Evolutionary conservation across 2,797 vertebrate genomes (phyloP), one percentile per base, ranked within the genome.

Genomic region (Sitta carolinensis): DNA sequence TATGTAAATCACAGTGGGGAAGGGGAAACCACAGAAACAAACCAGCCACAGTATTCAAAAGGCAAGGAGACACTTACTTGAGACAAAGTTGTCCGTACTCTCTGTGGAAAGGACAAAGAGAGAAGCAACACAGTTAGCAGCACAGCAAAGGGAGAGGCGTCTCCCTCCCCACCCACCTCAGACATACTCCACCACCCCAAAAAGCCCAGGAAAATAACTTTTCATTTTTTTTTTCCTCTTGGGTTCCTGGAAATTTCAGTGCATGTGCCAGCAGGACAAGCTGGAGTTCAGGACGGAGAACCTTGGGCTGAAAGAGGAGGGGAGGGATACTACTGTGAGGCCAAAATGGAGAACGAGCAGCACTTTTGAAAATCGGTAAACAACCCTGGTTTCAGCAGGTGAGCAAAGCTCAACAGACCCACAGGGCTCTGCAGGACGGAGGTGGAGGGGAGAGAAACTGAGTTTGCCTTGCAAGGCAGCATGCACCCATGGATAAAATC

Each of bases 71-170:
- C 62, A 98, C 98, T 98, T 98, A 98, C 98, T 97, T 94, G 98
- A 98, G 72, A 98, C 97, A 93, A 98, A 98, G 96, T 97, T 98
- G 89, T 98, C 98, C 4, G 98, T 97, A 96, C 97, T 98, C 89
- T 98, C 98, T 98, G 98, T 21, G 91, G 91, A 87, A 97, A 90
- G 79, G 93, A 97, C 61, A 97, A 95, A 97, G 78, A 97, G 66
- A 95, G 62, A 94, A 95, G 96, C 88, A 97, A 66, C 52, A 96
- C 29, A 64, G 48, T 91, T 82, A 96, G 74, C 51, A 81, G 34
- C 47, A 38, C 4, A 58, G 58, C 69, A 89, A 50, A 55, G 36
- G n/a, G 34, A 84, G 13, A 42, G 11, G 2, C 4, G 2, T 34
- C 17, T 58, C 54, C 61, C 45, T 91, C 61, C 34, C 77, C 67